Percentiles rank a stretch among this genome's conserved stretches.
These are phyloP conservation scores for Drosophila fulvimacula DNA, from an alignment of 2,888 invertebrate species.

Conservation along the genomic window DNA sequence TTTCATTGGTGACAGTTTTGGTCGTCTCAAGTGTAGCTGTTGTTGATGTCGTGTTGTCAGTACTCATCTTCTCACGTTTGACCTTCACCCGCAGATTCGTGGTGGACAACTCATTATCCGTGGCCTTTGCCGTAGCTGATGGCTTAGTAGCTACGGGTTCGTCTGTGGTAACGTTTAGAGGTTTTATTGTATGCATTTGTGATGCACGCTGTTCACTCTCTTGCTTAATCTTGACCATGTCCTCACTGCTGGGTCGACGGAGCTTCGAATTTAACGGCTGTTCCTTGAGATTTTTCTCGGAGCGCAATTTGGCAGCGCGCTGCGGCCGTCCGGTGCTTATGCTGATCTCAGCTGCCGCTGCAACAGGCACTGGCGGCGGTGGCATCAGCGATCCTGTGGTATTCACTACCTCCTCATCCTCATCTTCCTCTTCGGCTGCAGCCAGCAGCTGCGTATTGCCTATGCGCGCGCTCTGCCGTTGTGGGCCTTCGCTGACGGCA, in stretches of 20 bases:
- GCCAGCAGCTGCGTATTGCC: conserved; percentile 67
- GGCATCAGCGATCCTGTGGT: conserved; percentile 65
- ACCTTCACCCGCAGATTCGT: conserved; percentile 62
- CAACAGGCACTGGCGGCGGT: conserved; percentile 64
- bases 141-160: neutral
- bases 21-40: conserved; percentile 38
- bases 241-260: conserved; percentile 69
- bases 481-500: conserved; percentile 9
- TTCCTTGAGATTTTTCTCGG: conserved; percentile 80
- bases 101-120: neutral
- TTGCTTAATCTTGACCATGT: conserved; percentile 67
- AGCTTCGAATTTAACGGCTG: conserved; percentile 67
- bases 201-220: conserved; percentile 80
- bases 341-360: conserved; percentile 51
- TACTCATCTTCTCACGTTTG: conserved; percentile 77
- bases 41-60: conserved; percentile 9
- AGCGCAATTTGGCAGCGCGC: conserved; percentile 81
- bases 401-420: conserved; percentile 28
- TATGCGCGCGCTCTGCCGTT: conserved; percentile 48
- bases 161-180: neutral
- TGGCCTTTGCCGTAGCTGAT: neutral
- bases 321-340: conserved; percentile 74
- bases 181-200: conserved; percentile 42
- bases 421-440: conserved; percentile 43
- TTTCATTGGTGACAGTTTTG: conserved; percentile 42